Conservation (phyloP, 2,888 invertebrate genomes). For the Boloria selene region DNA sequence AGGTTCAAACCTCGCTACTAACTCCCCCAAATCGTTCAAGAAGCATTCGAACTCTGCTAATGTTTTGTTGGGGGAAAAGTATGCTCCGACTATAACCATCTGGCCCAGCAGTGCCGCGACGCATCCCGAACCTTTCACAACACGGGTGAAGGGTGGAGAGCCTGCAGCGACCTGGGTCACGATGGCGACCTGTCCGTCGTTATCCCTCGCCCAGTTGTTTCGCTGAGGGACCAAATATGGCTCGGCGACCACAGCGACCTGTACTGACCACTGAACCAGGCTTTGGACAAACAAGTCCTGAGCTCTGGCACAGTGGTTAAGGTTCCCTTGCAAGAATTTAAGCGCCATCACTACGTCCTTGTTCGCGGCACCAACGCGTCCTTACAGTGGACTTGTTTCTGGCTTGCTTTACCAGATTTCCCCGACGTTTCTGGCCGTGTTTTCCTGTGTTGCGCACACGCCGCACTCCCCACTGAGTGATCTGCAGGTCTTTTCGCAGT, state of each 20-base stretch:
- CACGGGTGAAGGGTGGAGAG: neutral
- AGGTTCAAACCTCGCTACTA: neutral
- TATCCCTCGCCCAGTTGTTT: neutral
- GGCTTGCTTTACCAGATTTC: no score
- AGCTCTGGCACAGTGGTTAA: conserved; percentile 8
- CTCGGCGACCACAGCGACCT: conserved; percentile 1
- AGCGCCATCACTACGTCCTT: no score
- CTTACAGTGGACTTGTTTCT: no score
- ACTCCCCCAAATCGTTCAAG: neutral
- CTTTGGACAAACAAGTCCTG: conserved; percentile 9
- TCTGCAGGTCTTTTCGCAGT: no score
- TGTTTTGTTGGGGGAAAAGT: no score
- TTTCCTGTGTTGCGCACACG: neutral
- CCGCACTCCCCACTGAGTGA: no score
- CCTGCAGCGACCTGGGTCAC: neutral
- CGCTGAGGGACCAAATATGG: neutral
- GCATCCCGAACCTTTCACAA: neutral
- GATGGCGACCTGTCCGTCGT: neutral
- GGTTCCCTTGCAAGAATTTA: no score
- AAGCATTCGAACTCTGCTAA: no score
- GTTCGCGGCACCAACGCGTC: no score
- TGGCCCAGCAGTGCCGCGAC: neutral
- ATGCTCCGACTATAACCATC: no score
- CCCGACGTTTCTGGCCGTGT: no score
- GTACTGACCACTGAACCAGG: neutral